phyloP scores from a whole-genome alignment of 2,888 invertebrate genomes.

The Syritta pipiens region DNA sequence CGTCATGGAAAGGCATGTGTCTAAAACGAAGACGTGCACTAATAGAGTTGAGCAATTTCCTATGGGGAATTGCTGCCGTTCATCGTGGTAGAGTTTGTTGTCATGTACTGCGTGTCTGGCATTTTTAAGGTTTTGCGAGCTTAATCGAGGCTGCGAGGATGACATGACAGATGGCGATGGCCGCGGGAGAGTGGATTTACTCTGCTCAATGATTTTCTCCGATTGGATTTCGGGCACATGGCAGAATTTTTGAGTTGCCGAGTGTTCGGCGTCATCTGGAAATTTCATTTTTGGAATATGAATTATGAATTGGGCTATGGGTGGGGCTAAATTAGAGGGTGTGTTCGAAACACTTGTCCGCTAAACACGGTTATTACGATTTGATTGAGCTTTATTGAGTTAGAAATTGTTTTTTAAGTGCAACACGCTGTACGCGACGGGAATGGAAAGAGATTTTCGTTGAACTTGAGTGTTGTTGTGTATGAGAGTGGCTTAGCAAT shows the following conservation, averaged over 20 bases:
- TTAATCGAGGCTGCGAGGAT: conserved; percentile 46
- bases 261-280: conserved; percentile 16
- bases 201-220: conserved; percentile 42
- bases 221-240: conserved; percentile 65
- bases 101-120: conserved; percentile 66
- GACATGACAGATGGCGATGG: conserved; percentile 54
- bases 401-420: conserved; percentile 63
- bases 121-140: conserved; percentile 66
- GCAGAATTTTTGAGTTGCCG: conserved; percentile 44
- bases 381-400: conserved; percentile 61
- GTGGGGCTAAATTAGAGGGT: conserved; percentile 37
- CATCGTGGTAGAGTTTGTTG: conserved; percentile 40
- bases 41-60: conserved; percentile 67
- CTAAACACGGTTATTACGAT: conserved; percentile 63
- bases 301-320: conserved; percentile 41
- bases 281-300: conserved; percentile 45
- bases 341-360: conserved; percentile 60
- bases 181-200: conserved; percentile 10
- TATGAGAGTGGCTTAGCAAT: no score
- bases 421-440: background rate
- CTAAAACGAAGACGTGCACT: conserved; percentile 52
- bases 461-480: no score
- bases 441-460: conserved; percentile 9
- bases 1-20: background rate
- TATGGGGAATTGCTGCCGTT: conserved; percentile 55